Evolutionary conservation across 2,113 vertebrate species (phyloP), one percentile per base, ranked within the genome.

Genomic region (Megaptera novaeangliae): DNA sequence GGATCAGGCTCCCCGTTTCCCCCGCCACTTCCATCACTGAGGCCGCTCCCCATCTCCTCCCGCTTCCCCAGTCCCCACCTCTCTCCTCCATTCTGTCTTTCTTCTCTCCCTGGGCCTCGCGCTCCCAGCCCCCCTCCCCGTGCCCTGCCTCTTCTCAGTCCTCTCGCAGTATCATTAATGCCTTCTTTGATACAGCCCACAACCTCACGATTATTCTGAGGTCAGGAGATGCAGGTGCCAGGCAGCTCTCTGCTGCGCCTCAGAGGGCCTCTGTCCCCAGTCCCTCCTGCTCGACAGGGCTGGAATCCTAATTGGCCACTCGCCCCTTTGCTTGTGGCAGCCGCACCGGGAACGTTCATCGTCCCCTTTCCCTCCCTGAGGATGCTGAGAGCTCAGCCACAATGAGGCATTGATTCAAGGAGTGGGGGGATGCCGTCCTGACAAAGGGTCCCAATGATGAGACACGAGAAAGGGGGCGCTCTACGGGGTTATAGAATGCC

Each of bases 151-250:
- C 59, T 89, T 80, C 95, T 86, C 49, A 94, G 96, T 91, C 97
- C 97, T 98, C 96, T 52, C 91, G 97, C 98, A 98, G 93, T 97
- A 97, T 98, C 98, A 93, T 99, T 99, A 99, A 99, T 98, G 98
- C 98, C 97, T 98, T 95, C 99, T 99, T 99, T 99, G 99, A 99
- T 99, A 98, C 98, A 97, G 98, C 98, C 98, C 98, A 98, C 98
- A 99, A 98, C 98, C 98, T 98, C 98, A 98, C 96, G 98, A 98
- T 99, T 99, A 98, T 99, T 98, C 95, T 21, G 96, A 98, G 98
- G 98, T 99, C 98, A 98, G 98, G 98, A 98, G 92, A 98, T 97
- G 98, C 99, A 99, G 98, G 99, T 99, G 99, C 98, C 98, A 96
- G 64, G 98, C 98, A 98, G 98, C 98, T 98, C 96, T 90, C 98